Base-by-base conservation (phyloP, 2,888 invertebrate species). In the Aporophyla lueneburgensis region DNA sequence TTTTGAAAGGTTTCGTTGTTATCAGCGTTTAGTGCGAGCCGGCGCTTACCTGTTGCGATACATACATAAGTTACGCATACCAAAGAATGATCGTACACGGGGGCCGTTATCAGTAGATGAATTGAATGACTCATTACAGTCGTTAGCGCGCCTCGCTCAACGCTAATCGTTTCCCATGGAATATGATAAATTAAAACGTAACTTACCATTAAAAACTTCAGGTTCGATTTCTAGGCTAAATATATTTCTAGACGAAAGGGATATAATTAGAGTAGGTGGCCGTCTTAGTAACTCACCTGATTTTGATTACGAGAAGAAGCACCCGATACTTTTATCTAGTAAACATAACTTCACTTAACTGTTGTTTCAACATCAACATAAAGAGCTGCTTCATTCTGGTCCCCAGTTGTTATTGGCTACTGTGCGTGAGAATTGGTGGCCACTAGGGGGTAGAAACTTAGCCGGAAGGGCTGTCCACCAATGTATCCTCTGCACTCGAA, bases 341-440 rank as follows among this genome's bases (percentile, higher is more conserved):
- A 46, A 63, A 46, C 63, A 63, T 46, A 9, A 19, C 19, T 63
- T 63, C 16, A 63, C 63, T 19, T 5, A 10, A 24, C 9, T 46
- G 10, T 24, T 63, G 5, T 68, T 54, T 66, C 33, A 51, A n/a
- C 27, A 49, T 33, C 10, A n/a, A 14, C 66, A 66, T 33, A 54
- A 67, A n/a, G 6, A 24, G 5, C 40, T 67, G 12, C 67, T 54
- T 14, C 53, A 67, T 9, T 53, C 53, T 67, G 67, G 53, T 33
- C 67, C 40, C 4, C 53, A 67, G 2, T 9, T 67, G 5, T 9
- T 67, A 16, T 9, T 67, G n/a, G 33, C 53, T 53, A 53, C 53
- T 14, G 6, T 67, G 27, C 51, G 67, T 33, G 67, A 67, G 21
- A 67, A 7, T 33, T 67, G 67, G 67, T 67, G 67, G 67, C 33